Evolutionary conservation across 2,113 vertebrate species (phyloP).

Genomic region (Mustelus asterias): DNA sequence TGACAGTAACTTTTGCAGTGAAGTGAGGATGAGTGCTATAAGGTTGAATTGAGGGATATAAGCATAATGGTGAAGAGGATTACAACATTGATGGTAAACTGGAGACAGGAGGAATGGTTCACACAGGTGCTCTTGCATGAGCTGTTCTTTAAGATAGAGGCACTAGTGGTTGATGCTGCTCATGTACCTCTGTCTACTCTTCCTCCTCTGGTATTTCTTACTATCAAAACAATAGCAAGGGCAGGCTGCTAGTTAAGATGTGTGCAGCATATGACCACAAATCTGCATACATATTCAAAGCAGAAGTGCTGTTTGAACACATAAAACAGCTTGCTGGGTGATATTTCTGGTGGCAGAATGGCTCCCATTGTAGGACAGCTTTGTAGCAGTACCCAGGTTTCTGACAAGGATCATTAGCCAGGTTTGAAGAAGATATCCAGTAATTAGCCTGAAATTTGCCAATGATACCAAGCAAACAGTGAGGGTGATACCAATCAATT

Average conservation of each 20-base stretch:
- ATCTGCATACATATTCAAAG: background rate
- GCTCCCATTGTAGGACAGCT: background rate
- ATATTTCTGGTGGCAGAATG: background rate
- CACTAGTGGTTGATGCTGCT: background rate
- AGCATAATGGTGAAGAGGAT: background rate
- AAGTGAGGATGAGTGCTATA: background rate
- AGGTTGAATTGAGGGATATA: background rate
- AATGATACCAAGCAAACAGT: background rate
- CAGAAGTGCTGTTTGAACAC: background rate
- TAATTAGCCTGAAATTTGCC: background rate
- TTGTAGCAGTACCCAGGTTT: background rate
- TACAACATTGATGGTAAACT: background rate
- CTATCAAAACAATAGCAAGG: background rate
- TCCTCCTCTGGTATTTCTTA: background rate
- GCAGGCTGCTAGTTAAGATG: background rate
- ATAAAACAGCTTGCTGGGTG: background rate
- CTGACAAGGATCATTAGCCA: background rate
- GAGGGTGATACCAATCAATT: background rate
- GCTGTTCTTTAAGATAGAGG: background rate
- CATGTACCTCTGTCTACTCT: background rate
- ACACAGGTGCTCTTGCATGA: background rate
- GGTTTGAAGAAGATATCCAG: background rate
- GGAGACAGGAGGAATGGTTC: background rate
- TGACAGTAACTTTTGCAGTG: background rate
- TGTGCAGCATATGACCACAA: background rate